phyloP scores from a whole-genome alignment of 2,797 vertebrate genomes.

The Sparidentex hasta region DNA sequence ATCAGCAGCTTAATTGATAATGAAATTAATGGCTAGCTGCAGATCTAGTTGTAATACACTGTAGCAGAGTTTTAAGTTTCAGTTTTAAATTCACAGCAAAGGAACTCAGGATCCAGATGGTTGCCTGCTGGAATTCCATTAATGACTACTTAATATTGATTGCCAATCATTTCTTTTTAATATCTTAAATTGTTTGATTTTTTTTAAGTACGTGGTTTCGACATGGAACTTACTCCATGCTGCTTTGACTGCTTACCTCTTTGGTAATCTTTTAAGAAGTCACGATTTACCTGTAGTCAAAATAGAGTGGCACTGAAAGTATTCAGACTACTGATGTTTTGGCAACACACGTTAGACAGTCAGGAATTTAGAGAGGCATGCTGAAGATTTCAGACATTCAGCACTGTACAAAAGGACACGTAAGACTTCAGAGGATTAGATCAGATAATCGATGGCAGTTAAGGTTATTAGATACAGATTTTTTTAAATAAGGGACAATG shows the following conservation, averaged over 20 bases:
- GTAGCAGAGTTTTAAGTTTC: slow-evolving; percentile 18
- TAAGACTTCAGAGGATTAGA: not conserved
- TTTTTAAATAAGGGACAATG: slow-evolving; percentile 26
- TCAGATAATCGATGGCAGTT: not conserved
- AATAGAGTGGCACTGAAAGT: slow-evolving; percentile 31
- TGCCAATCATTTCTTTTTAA: slow-evolving; percentile 39
- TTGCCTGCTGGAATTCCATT: slow-evolving; percentile 29
- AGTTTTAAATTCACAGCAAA: slow-evolving; percentile 31
- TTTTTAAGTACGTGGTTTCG: not conserved
- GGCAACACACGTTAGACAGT: not conserved
- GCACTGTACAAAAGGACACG: not conserved
- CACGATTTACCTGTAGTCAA: slow-evolving; percentile 57
- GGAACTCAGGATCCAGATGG: slow-evolving; percentile 64
- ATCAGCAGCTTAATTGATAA: slow-evolving; percentile 11
- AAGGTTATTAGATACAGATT: not conserved
- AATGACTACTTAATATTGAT: slow-evolving; percentile 48
- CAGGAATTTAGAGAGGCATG: not conserved
- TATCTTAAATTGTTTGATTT: slow-evolving; percentile 17
- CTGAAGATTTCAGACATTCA: not conserved
- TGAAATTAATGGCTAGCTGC: not conserved
- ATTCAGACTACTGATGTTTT: slow-evolving; percentile 28
- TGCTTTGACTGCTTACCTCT: slow-evolving; percentile 32
- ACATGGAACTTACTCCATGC: slow-evolving; percentile 17
- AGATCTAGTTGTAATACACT: slow-evolving; percentile 26
- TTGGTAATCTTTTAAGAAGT: slow-evolving; percentile 22